phyloP scores from a whole-genome alignment of 2,113 vertebrate genomes.

The Lepus americanus region DNA sequence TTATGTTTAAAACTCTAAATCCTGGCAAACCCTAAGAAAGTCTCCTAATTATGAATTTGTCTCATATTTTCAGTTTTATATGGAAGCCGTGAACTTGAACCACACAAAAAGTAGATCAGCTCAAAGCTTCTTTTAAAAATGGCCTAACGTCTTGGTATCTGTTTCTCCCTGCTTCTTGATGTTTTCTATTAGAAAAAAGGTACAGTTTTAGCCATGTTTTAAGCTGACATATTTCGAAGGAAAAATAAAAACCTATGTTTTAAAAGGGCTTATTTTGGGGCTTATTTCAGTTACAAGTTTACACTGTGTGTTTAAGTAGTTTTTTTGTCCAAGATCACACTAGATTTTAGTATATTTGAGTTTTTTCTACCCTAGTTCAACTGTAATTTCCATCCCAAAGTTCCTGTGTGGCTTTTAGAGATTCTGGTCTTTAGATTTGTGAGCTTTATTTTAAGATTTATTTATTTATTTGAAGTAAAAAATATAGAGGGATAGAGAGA shows the following conservation, averaged over 20 bases:
- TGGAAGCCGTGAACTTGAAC: background rate
- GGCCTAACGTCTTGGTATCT: background rate
- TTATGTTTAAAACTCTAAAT: constrained; percentile 69
- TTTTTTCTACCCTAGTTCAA: background rate
- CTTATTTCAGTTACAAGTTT: constrained; percentile 18
- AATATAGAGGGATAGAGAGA: too few species aligned
- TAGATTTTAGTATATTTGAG: background rate
- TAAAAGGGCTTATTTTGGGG: background rate
- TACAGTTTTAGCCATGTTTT: background rate
- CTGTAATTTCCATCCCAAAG: background rate
- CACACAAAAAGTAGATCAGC: constrained; percentile 43
- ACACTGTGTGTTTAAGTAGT: background rate
- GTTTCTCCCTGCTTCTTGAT: background rate
- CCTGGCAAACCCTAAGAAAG: constrained; percentile 11
- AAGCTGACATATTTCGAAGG: constrained; percentile 22
- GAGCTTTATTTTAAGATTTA: background rate
- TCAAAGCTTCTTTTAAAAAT: constrained; percentile 49
- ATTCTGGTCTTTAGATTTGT: background rate
- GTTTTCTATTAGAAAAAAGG: background rate
- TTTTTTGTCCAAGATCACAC: background rate
- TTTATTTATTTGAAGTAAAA: too few species aligned
- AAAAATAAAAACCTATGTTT: background rate
- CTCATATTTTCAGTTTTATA: constrained; percentile 55
- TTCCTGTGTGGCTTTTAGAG: background rate
- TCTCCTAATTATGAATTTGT: constrained; percentile 52